Percentiles rank a stretch among this genome's conserved stretches.
phyloP scores from a whole-genome alignment of 1,140 invertebrate genomes.

The Trypoxylus dichotomus region DNA sequence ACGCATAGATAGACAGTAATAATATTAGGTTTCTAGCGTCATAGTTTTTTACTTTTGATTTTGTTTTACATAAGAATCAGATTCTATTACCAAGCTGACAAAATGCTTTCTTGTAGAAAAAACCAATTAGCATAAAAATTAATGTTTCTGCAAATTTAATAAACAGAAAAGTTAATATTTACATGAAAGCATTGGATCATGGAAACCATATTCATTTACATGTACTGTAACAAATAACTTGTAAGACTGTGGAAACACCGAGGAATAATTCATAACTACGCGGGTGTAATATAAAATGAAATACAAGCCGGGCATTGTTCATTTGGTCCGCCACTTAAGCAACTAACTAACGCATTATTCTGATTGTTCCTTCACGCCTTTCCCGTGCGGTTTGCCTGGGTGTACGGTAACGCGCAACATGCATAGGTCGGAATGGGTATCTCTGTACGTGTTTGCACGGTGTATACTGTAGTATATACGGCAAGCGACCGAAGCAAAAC shows the following conservation, averaged over 20 bases:
- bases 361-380: conserved; percentile 12
- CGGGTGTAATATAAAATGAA: background rate
- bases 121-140: no score
- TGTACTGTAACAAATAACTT: background rate
- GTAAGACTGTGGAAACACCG: background rate
- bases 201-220: no score
- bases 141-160: no score
- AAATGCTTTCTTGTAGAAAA: no score
- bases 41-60: no score
- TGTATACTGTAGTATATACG: background rate
- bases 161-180: no score
- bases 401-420: background rate
- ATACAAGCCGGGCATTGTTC: background rate
- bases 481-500: background rate
- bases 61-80: no score
- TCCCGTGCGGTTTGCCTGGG: background rate
- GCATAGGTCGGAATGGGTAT: background rate
- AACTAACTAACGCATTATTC: background rate
- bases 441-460: background rate
- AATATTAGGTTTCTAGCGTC: no score
- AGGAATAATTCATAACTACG: background rate
- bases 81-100: no score
- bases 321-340: background rate
- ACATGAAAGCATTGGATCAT: no score
- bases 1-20: no score